Percentiles rank a stretch among this genome's conserved stretches.
phyloP scores from a whole-genome alignment of 2,797 vertebrate species.

The Carduelis carduelis region DNA sequence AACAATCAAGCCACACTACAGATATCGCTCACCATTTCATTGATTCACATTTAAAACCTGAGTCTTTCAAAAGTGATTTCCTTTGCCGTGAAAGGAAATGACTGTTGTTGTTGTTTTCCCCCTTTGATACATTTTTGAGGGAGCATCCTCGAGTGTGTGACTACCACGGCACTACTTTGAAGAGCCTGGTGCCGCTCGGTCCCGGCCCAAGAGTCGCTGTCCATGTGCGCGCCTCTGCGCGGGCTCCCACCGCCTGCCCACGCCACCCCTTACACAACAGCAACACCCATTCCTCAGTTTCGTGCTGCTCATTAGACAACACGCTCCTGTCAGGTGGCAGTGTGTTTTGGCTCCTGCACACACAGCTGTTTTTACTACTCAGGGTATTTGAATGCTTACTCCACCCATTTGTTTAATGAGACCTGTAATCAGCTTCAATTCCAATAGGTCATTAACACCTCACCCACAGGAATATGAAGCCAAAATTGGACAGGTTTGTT shows the following conservation, averaged over 20 bases:
- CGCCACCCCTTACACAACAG: neutral
- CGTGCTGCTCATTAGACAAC: neutral
- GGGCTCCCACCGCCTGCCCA: neutral
- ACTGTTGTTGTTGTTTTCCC: rapidly evolving
- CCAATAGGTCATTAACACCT: slow-evolving; percentile 52
- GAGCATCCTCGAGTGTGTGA: rapidly evolving
- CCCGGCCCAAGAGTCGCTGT: neutral
- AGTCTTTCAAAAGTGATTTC: neutral
- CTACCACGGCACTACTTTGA: neutral
- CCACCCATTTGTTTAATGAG: slow-evolving; percentile 50
- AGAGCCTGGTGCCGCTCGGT: neutral
- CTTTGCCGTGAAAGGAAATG: neutral
- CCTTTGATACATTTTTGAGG: neutral
- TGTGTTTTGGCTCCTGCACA: neutral
- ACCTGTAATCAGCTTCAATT: slow-evolving; percentile 41
- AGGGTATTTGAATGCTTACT: slow-evolving; percentile 5
- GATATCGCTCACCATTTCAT: neutral
- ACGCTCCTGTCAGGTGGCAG: neutral
- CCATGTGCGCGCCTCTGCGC: rapidly evolving
- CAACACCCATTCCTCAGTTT: neutral
- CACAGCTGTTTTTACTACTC: slow-evolving; percentile 15
- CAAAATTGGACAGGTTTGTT: slow-evolving; percentile 31
- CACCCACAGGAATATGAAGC: neutral
- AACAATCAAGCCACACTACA: neutral
- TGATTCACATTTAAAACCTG: neutral